Percentiles rank a stretch among this genome's conserved stretches.
phyloP scores from a whole-genome alignment of 2,113 vertebrate species.

The Trogon melanurus region DNA sequence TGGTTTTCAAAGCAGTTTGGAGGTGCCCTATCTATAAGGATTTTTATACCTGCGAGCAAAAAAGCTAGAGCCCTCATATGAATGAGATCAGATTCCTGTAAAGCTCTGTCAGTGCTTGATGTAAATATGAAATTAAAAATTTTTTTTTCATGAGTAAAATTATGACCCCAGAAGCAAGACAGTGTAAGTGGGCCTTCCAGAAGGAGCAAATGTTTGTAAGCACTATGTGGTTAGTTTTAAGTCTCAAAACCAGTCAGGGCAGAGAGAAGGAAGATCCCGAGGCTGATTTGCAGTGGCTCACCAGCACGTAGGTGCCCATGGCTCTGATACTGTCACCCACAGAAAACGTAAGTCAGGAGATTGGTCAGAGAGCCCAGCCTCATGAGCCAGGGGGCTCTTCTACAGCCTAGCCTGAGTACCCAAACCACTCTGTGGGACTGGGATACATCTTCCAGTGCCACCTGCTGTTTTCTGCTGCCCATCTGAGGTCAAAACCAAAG shows the following conservation, averaged over 20 bases:
- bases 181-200: not conserved
- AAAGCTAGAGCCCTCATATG: not conserved
- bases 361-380: not conserved
- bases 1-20: not conserved
- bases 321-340: not conserved
- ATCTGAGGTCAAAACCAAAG: not conserved
- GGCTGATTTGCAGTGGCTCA: not conserved
- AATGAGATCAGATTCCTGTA: not conserved
- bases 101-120: not conserved
- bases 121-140: not conserved
- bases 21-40: not conserved
- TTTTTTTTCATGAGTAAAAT: not conserved
- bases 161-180: not conserved
- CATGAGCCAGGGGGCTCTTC: not conserved
- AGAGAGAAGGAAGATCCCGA: not conserved
- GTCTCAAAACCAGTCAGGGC: not conserved
- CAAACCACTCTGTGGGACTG: not conserved
- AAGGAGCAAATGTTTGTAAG: not conserved
- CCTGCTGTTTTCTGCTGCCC: not conserved
- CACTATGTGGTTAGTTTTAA: not conserved
- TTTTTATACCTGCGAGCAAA: not conserved
- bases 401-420: not conserved
- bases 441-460: not conserved
- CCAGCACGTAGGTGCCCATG: rapidly evolving
- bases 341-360: not conserved